Conservation (phyloP, 1,140 invertebrate genomes). For the Calosoma granatense region DNA sequence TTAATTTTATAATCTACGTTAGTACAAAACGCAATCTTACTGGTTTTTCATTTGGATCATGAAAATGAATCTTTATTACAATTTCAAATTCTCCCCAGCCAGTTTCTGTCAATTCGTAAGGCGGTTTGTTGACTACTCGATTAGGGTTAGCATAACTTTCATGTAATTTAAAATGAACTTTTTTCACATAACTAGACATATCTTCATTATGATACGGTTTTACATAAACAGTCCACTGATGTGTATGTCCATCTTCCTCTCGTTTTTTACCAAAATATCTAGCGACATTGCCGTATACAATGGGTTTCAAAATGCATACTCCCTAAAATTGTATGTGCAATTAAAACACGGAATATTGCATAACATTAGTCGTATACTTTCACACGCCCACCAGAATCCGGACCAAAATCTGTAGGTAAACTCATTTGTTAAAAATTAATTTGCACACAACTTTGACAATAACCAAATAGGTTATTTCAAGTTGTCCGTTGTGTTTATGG, state of each 20-base stretch:
- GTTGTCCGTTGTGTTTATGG: too few species aligned
- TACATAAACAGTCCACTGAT: slow-evolving; percentile 97
- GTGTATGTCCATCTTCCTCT: slow-evolving; percentile 98
- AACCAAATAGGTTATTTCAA: too few species aligned
- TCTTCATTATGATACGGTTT: slow-evolving; percentile 92
- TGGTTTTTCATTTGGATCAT: slow-evolving; percentile 91
- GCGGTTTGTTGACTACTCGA: slow-evolving; percentile 84
- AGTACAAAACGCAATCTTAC: slow-evolving; percentile 48
- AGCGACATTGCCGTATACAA: slow-evolving; percentile 95
- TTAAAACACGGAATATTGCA: slow-evolving; percentile 13
- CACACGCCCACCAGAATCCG: slow-evolving; percentile 68
- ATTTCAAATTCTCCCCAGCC: slow-evolving; percentile 99
- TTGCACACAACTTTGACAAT: too few species aligned
- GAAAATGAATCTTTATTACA: slow-evolving; percentile 95
- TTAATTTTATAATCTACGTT: slow-evolving; percentile 13
- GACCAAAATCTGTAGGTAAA: slow-evolving; percentile 64
- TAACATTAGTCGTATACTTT: slow-evolving; percentile 47
- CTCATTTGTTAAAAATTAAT: slow-evolving; percentile 38
- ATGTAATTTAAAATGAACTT: slow-evolving; percentile 95
- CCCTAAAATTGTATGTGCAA: slow-evolving; percentile 62
- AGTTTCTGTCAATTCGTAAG: slow-evolving; percentile 96
- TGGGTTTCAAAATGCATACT: slow-evolving; percentile 85
- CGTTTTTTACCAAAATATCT: slow-evolving; percentile 93
- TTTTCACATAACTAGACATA: slow-evolving; percentile 91
- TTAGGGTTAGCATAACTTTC: slow-evolving; percentile 96